Evolutionary conservation across 2,888 invertebrate genomes (phyloP), one percentile per base, ranked within the genome.

Genomic region (Norana najaformis): DNA sequence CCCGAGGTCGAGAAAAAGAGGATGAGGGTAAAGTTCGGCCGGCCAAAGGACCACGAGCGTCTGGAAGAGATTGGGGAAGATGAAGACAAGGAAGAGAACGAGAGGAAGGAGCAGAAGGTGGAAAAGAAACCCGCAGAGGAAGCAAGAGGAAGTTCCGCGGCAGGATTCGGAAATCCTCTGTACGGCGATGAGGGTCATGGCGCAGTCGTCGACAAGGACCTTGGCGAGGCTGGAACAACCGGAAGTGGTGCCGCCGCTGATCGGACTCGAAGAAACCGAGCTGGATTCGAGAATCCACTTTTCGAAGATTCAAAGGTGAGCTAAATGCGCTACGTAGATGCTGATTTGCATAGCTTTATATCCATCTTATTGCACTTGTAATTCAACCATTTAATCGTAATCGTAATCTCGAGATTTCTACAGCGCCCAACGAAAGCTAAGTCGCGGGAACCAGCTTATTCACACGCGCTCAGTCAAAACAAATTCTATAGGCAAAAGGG

Each of bases 241-340:
- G 85, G 36, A 36, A 23, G 16, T 37, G 35, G 8, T 23, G 37
- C 36, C 85, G 36, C 20, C 18, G 36, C 18, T 1, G 36, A 37
- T 35, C 18, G 85, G 35, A 37, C 36, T 23, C 35, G 85, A 35
- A 35, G 85, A 6, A 37, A 36, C n/a, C 16, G 35, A 37, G 85
- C 85, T 36, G 85, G 85, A 37, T 85, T 85, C 85, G 85, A 85
- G 16, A 85, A 85, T 36, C 85, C 85, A 36, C 85, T 85, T 35
- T 85, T 85, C 37, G 85, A 85, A 6, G 83, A 83, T 20, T 83
- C 35, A 83, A 35, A 35, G 85, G 85, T 85, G 11, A 34, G 34
- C 83, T 47, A 8, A 47, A 23, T 47, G 23, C 2, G 47, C 23
- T 23, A 23, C 23, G 20, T 47, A 47, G 3, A 14, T 47, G 47